Evolutionary conservation across 2,888 invertebrate species (phyloP), one percentile per base, ranked within the genome.

Genomic region (Epirrhoe tristata): DNA sequence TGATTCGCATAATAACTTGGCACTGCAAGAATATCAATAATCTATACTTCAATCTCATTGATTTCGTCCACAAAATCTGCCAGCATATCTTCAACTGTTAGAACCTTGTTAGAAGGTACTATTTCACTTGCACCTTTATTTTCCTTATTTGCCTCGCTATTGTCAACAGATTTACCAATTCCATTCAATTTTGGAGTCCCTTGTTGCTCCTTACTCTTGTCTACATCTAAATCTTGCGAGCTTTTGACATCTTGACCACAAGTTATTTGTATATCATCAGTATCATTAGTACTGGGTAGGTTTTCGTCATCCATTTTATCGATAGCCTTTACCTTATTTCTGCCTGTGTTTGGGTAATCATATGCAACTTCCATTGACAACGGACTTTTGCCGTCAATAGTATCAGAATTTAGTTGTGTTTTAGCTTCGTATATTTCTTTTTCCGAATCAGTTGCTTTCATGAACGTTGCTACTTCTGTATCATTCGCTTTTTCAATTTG

Each of bases 31-130:
- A 51, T 43, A 53, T 39, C 6, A 46, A 56, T 48, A 12, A 36
- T 56, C 58, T 50, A 72, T 76, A 80, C 57, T 73, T 76, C 16
- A 68, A 74, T 83, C 63, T 90, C 89, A 74, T 81, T 84, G 2
- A 92, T 87, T 84, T 93, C 93, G 69, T 93, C 92, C 5, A 93
- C 92, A 75, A 93, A 93, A 80, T 93, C 93, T 14, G 91, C 92
- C 66, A 93, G 73, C 93, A 93, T 93, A 68, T 91, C 93, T 73
- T 91, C 91, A 4, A 93, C 87, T 6, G 79, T 80, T 1, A 81
- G 74, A 60, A 68, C 77, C 58, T 74, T 72, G n/a, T 67, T 71
- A 65, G 66, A 74, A 57, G 72, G 56, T 12, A 58, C 66, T 55
- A 43, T 73, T 63, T 78, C 76, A 50, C 66, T 75, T 58, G 76